phyloP scores from a whole-genome alignment of 2,888 invertebrate genomes.

The Neuroscelio doddi region DNA sequence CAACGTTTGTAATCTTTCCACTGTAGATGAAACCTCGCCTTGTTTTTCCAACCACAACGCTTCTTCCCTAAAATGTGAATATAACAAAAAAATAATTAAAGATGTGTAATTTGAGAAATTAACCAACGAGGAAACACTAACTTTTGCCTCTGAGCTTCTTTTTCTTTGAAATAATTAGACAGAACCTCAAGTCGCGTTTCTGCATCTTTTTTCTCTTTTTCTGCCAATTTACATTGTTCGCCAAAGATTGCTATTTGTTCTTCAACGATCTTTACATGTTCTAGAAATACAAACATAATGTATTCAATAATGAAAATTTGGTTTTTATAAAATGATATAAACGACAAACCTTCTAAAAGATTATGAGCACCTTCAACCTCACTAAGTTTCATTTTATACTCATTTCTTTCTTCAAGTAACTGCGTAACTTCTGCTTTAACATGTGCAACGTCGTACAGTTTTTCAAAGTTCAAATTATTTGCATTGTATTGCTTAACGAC shows the following conservation, averaged over 20 bases:
- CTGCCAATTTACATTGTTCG: constrained; percentile 77
- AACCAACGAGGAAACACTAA: constrained; percentile 69
- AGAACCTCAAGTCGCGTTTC: constrained; percentile 88
- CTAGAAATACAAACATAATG: too few species aligned
- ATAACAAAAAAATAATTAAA: constrained; percentile 6
- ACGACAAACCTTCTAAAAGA: constrained; percentile 70
- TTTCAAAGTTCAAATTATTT: constrained; percentile 68
- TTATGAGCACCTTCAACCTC: constrained; percentile 70
- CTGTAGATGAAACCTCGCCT: constrained; percentile 86
- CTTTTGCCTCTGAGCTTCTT: constrained; percentile 90
- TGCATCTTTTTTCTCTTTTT: constrained; percentile 83
- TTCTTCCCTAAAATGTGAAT: constrained; percentile 85
- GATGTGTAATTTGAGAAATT: constrained; percentile 6
- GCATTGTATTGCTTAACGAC: constrained; percentile 61
- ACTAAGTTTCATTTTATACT: constrained; percentile 62
- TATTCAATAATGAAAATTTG: constrained; percentile 2
- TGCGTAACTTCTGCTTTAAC: constrained; percentile 77
- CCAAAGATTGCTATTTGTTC: constrained; percentile 75
- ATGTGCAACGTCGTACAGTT: constrained; percentile 75
- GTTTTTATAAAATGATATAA: too few species aligned
- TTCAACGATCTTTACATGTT: constrained; percentile 54
- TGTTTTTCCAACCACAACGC: constrained; percentile 85
- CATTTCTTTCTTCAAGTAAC: constrained; percentile 74
- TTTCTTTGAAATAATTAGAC: constrained; percentile 91
- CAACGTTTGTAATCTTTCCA: constrained; percentile 83